Evolutionary conservation across 2,888 invertebrate genomes (phyloP), one percentile per base, ranked within the genome.

Genomic region (Parnassius glacialis): DNA sequence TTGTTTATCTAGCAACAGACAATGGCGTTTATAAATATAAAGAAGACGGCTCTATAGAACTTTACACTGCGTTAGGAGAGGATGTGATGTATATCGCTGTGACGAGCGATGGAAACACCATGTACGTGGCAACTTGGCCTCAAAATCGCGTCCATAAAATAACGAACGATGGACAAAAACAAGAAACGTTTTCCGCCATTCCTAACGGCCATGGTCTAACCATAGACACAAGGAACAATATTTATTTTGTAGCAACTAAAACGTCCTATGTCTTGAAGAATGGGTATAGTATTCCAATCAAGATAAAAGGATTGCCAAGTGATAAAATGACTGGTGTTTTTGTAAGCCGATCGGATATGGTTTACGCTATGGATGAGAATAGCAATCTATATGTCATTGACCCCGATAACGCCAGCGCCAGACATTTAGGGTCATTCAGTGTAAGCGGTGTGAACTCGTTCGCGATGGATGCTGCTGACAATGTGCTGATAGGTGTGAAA

Each of bases 91-190:
- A 90, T 62, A 71, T 86, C 10, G 83, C 90, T 0, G 80, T 86
- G 0, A 80, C 77, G 0, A 81, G 72, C 41, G 87, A 90, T 62
- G 90, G 90, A 0, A 65, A 64, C 0, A 69, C 74, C 0, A 84
- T 90, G 83, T 91, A 84, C 11, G 84, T 89, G 61, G 90, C 90
- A 0, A 91, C 91, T 0, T 91, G 89, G 88, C 91, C 91, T 0
- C 90, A 90, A 48, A 90, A 91, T 64, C 71, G 88, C 11, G 91
- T 91, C 0, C 84, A 84, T 13, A 86, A 79, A 60, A 82, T 91
- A 1, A 82, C 83, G 0, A 84, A 83, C 41, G 81, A 85, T 0
- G 89, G 90, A 0, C 81, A 83, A 41, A 83, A 79, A 12, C 80
- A 80, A 48, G 89, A 90, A 52, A 66, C 74, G 1, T 89, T 87